phyloP scores from a whole-genome alignment of 2,888 invertebrate species.

The Branchellion lobata region DNA sequence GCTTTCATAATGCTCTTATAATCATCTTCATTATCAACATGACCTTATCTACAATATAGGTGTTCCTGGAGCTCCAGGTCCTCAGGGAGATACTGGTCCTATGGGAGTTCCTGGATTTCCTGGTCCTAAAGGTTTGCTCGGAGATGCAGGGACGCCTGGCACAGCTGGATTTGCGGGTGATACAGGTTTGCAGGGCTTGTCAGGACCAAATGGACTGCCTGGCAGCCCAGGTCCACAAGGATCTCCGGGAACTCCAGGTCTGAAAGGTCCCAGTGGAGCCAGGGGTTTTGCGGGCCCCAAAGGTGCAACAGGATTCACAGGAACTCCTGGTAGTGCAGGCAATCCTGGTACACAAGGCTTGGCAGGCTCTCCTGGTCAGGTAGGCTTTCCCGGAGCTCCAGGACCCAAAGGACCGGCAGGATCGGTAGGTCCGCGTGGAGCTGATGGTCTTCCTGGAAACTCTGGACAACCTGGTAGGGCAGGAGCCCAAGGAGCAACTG shows the following conservation, averaged over 20 bases:
- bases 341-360: constrained; percentile 49
- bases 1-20: too few species aligned
- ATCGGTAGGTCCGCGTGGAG: constrained; percentile 44
- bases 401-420: constrained; percentile 48
- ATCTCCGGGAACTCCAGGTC: constrained; percentile 1
- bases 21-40: too few species aligned
- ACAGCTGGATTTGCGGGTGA: neutral
- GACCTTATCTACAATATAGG: too few species aligned
- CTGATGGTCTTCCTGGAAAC: constrained; percentile 32
- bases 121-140: constrained; percentile 35
- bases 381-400: constrained; percentile 65
- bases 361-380: constrained; percentile 59
- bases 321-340: constrained; percentile 63
- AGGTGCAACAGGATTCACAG: constrained; percentile 55
- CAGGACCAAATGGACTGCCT: constrained; percentile 13
- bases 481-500: constrained; percentile 46
- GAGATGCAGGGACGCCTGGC: constrained; percentile 32
- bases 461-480: constrained; percentile 40
- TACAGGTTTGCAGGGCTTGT: neutral
- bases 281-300: constrained; percentile 16
- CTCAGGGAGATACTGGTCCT: constrained; percentile 20
- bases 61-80: neutral
- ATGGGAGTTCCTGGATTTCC: constrained; percentile 28
- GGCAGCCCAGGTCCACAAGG: constrained; percentile 6
- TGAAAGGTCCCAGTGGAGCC: neutral